These are phyloP conservation scores for Panzeria rudis DNA, from an alignment of 2,888 invertebrate species.

Conservation along the genomic window DNA sequence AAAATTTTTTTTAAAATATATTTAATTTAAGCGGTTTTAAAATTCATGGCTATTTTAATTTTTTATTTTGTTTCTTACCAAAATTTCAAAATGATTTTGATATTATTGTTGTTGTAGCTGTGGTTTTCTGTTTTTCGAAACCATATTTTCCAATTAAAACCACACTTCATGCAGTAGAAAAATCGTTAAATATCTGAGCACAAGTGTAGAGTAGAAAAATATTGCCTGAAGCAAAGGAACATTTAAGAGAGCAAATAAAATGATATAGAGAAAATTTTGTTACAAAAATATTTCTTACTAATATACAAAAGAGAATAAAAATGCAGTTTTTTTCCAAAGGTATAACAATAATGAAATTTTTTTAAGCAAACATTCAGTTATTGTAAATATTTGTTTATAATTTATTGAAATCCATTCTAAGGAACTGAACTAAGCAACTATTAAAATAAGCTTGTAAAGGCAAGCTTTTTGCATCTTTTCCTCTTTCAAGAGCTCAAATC, in stretches of 20 bases:
- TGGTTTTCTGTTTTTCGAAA: slow-evolving; percentile 41
- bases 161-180: slow-evolving; percentile 26
- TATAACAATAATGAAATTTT: no score
- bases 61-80: slow-evolving; percentile 5
- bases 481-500: no score
- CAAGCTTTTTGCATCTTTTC: no score
- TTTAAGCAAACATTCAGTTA: no score
- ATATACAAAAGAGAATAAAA: no score
- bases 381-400: no score
- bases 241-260: not conserved
- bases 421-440: no score
- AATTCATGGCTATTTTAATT: not conserved
- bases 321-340: no score
- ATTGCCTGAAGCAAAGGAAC: not conserved
- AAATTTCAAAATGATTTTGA: slow-evolving; percentile 45
- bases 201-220: slow-evolving; percentile 4
- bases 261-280: not conserved
- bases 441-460: no score
- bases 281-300: no score
- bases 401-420: no score
- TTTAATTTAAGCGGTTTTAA: slow-evolving; percentile 27
- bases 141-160: slow-evolving; percentile 64
- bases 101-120: slow-evolving; percentile 18
- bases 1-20: not conserved
- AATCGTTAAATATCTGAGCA: slow-evolving; percentile 11